Evolutionary conservation across 2,113 vertebrate genomes (phyloP), one percentile per base, ranked within the genome.

Genomic region (Sebastes fasciatus): DNA sequence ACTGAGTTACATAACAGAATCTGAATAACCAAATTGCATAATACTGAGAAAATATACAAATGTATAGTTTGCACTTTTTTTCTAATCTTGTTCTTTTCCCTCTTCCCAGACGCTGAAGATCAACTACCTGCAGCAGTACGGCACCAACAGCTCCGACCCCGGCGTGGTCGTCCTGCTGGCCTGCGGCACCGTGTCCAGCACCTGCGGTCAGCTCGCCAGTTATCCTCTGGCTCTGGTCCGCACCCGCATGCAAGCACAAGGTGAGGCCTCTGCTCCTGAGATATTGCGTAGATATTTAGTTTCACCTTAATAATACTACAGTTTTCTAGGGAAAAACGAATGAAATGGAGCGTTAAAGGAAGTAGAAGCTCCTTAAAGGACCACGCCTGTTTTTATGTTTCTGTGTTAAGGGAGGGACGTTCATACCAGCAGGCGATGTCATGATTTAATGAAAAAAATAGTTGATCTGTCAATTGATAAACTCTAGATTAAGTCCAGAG

Each of bases 221-320:
- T 99, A 99, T 87, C 98, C 98, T 0, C 94, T 99, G 73, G 98
- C 98, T 40, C 95, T 99, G 0, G 93, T 99, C 80, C 96, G 98
- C 67, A 99, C 98, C 6, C 97, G 98, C 51, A 99, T 99, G 97
- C 98, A 99, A 87, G 98, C 98, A 0, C 97, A 98, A 96, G 98
- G 98, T 99, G 92, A 96, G 95, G 34, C 34, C 34, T 34, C 46
- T 57, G n/a, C 60, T 40, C 26, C 49, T 1, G 14, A 45, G 10
- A 43, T 5, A 19, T 58, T 11, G n/a, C 3, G 21, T 12, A 23
- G 55, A 23, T 23, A 54, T 48, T 54, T 19, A 54, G 48, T 49
- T 49, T 49, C 14, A 34, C 34, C 34, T 34, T 34, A 34, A 34
- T 34, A 34, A 34, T 34, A 34, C 34, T 34, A 34, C 26, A 49